Base-by-base conservation (phyloP, 2,888 invertebrate species). In the Meteorus colon region DNA sequence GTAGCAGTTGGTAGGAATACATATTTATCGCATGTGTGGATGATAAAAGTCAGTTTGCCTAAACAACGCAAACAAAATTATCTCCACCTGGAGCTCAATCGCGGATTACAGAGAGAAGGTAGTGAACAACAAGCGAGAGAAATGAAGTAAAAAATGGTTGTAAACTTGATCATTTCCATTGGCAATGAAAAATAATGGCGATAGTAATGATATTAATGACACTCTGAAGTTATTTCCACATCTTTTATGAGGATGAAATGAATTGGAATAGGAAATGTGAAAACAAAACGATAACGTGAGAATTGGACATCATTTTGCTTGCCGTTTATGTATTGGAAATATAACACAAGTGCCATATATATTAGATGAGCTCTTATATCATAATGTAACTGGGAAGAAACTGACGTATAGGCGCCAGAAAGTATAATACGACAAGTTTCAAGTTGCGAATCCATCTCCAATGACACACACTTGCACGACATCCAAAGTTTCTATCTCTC, bases 61-160 rank as follows among this genome's bases (percentile, higher is more conserved):
- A 83, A 84, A 81, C 80, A 84, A 82, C 80, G 82, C 80, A 82
- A 83, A 82, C 82, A 82, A 78, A 79, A 82, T 82, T 83, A 84
- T 83, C 84, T 75, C 73, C 75, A 74, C 73, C 74, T 77, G 74
- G 66, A 72, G 19, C 70, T 76, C 37, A 67, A 68, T 63, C 34
- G 59, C 27, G 37, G 63, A 74, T 48, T 55, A 62, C 16, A 37
- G 45, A 66, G 51, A 41, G 69, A 8, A 55, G 75, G 65, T 24
- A 48, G n/a, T 31, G 48, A 48, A 51, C 55, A 55, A 19, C n/a
- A 27, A 37, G 16, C 37, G n/a, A 41, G 27, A 62, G n/a, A 29
- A 68, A 48, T 68, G 27, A 12, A 12, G 41, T 41, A 41, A 12
- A 8, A 41, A 48, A 48, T 19, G 1, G 19, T 55, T 55, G 55